phyloP scores from a whole-genome alignment of 2,113 vertebrate genomes.

The Entomyzon cyanotis region DNA sequence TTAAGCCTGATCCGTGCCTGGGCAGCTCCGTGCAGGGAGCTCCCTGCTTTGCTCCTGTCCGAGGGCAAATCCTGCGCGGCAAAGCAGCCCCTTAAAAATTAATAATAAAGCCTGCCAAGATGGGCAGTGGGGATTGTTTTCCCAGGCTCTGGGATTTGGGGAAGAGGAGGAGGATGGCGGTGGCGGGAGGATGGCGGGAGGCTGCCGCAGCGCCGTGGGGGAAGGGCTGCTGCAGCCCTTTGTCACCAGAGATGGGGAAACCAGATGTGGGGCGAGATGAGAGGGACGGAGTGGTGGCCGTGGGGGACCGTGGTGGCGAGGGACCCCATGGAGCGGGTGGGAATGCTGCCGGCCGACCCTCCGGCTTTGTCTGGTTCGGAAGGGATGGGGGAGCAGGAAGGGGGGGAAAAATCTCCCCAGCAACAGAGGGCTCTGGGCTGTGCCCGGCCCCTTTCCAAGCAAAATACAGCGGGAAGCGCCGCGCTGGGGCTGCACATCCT shows the following conservation, averaged over 20 bases:
- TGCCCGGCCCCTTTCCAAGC: slow-evolving; percentile 24
- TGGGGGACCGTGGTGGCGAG: neutral
- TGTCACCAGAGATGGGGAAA: slow-evolving; percentile 52
- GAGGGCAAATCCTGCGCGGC: neutral
- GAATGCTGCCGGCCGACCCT: neutral
- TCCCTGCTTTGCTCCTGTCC: neutral
- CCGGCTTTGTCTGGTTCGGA: slow-evolving; percentile 22
- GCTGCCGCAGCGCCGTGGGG: slow-evolving; percentile 40
- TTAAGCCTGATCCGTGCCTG: neutral
- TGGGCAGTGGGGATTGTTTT: neutral
- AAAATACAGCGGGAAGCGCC: neutral
- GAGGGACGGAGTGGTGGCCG: neutral
- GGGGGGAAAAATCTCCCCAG: slow-evolving; percentile 36
- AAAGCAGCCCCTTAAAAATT: neutral
- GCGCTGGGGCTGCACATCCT: neutral
- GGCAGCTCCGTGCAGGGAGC: neutral
- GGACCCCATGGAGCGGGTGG: neutral
- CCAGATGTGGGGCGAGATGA: slow-evolving; percentile 22
- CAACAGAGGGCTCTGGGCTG: slow-evolving; percentile 40
- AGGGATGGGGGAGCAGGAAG: neutral
- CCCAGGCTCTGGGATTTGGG: neutral
- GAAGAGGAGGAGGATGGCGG: neutral
- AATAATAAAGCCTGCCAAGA: neutral
- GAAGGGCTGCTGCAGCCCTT: slow-evolving; percentile 58
- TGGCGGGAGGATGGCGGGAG: slow-evolving; percentile 13